Evolutionary conservation across 2,888 invertebrate species (phyloP).

Genomic region (Hesperia comma): DNA sequence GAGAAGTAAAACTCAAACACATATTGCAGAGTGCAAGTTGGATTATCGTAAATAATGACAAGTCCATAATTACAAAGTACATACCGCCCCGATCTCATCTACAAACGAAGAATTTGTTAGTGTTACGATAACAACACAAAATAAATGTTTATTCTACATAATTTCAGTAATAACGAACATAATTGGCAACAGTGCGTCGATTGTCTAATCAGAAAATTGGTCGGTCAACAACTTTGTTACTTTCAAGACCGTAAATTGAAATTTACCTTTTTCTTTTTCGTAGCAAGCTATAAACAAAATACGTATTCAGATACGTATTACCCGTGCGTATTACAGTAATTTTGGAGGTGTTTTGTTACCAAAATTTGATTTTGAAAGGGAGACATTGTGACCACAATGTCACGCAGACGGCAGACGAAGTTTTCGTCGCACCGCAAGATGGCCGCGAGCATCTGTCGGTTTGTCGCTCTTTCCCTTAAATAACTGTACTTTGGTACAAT

Average conservation of each 20-base stretch:
- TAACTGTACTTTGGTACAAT: conserved; percentile 74
- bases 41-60: not conserved
- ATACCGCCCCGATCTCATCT: not conserved
- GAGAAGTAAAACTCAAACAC: too few species aligned
- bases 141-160: conserved; percentile 28
- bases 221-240: conserved; percentile 34
- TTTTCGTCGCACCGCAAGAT: conserved; percentile 69
- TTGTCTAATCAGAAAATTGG: conserved; percentile 25
- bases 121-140: conserved; percentile 5
- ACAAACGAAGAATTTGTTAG: not conserved
- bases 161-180: conserved; percentile 27
- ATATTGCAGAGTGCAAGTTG: too few species aligned
- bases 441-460: conserved; percentile 81
- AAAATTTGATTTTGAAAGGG: conserved; percentile 78
- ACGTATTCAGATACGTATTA: conserved; percentile 55
- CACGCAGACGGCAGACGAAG: conserved; percentile 69
- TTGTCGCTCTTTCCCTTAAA: conserved; percentile 78
- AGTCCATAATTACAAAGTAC: not conserved
- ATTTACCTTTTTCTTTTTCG: conserved; percentile 45
- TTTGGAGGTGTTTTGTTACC: conserved; percentile 60
- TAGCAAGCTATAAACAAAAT: conserved; percentile 34
- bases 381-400: conserved; percentile 77
- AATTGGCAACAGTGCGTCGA: conserved; percentile 22
- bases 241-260: conserved; percentile 25
- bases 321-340: conserved; percentile 42